phyloP scores from a whole-genome alignment of 2,797 vertebrate genomes.

The Clarias pachynema region DNA sequence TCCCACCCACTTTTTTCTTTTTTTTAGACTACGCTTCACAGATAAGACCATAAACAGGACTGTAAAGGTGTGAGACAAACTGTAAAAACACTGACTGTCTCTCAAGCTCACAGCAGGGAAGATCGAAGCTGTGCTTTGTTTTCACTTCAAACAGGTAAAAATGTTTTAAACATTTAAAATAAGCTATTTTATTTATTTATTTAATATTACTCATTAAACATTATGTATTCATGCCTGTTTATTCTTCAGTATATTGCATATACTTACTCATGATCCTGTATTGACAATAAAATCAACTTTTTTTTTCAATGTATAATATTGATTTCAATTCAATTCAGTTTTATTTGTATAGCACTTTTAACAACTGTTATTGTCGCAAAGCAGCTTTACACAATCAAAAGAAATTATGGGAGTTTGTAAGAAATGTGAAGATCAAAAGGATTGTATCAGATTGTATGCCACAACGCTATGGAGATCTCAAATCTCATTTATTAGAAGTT shows the following conservation, averaged over 20 bases:
- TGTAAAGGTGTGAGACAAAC: constrained; percentile 3
- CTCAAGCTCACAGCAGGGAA: not conserved
- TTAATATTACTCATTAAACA: too few relatives aligned
- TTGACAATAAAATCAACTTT: not conserved
- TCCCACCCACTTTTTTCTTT: constrained; percentile 19
- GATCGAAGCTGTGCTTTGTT: not conserved
- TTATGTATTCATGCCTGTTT: not conserved
- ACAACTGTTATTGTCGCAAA: too few relatives aligned
- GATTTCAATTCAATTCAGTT: too few relatives aligned
- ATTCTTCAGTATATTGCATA: not conserved
- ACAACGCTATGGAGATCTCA: not conserved
- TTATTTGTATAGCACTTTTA: too few relatives aligned
- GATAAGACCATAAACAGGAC: constrained; percentile 15
- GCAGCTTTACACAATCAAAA: too few relatives aligned
- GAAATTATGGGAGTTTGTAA: too few relatives aligned
- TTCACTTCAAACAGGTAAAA: not conserved
- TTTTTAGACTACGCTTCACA: constrained; percentile 16
- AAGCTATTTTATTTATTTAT: not conserved
- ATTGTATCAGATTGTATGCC: not conserved
- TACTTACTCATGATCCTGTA: not conserved
- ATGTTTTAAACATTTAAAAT: not conserved
- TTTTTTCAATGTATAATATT: too few relatives aligned
- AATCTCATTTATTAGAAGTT: not conserved
- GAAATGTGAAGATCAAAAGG: too few relatives aligned
- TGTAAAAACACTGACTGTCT: not conserved